These are phyloP conservation scores for Ectemnius cavifrons DNA, from an alignment of 2,888 invertebrate genomes.

Conservation along the genomic window DNA sequence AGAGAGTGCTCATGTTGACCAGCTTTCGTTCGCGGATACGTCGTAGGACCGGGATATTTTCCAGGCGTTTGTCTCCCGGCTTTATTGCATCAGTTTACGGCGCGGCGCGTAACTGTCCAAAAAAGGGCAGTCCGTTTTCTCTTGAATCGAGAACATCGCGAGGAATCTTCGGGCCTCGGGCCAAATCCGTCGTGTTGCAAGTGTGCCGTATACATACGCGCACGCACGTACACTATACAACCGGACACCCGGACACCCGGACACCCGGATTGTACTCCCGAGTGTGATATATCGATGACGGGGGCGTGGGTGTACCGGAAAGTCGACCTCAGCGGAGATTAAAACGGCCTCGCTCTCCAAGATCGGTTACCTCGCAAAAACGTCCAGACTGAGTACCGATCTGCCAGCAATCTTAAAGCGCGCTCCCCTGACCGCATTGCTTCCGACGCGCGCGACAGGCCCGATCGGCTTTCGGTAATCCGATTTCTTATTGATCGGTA, in stretches of 20 bases:
- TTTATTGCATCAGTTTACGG: constrained; percentile 34
- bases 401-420: constrained; percentile 5
- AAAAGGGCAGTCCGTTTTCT: constrained; percentile 60
- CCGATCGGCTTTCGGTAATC: constrained; percentile 45
- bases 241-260: constrained; percentile 17
- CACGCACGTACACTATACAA: constrained; percentile 12
- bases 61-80: background rate
- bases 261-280: constrained; percentile 30
- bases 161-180: constrained; percentile 56
- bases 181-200: constrained; percentile 49
- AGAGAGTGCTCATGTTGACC: constrained; percentile 11
- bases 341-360: constrained; percentile 46
- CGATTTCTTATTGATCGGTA: constrained; percentile 16
- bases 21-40: constrained; percentile 6
- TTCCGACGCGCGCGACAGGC: constrained; percentile 46
- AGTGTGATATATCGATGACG: constrained; percentile 64
- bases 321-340: constrained; percentile 58
- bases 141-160: constrained; percentile 60
- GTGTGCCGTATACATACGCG: constrained; percentile 16
- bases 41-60: constrained; percentile 19
- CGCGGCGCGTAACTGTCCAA: constrained; percentile 42
- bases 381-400: constrained; percentile 31
- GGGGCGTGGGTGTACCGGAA: constrained; percentile 61
- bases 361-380: constrained; percentile 11
- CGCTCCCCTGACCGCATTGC: constrained; percentile 4